Percentiles rank a stretch among this genome's conserved stretches.
phyloP scores from a whole-genome alignment of 2,113 vertebrate species.

The Lethenteron reissneri region DNA sequence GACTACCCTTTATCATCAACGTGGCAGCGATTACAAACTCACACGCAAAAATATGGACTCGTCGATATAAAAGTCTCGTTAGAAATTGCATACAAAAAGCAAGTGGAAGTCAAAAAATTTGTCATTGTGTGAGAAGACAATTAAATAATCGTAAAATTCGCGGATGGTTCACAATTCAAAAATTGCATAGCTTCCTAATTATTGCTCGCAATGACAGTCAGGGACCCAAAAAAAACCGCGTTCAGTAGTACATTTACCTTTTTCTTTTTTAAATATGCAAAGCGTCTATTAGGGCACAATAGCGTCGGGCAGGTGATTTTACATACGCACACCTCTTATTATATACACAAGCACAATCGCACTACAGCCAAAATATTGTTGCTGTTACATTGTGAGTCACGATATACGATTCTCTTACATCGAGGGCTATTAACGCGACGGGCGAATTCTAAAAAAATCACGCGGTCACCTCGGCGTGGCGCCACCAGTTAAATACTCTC shows the following conservation, averaged over 20 bases:
- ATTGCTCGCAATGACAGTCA: slow-evolving; percentile 64
- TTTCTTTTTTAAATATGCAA: slow-evolving; percentile 16
- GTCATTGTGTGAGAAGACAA: slow-evolving; percentile 72
- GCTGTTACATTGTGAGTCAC: no score
- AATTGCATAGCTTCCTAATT: slow-evolving; percentile 95
- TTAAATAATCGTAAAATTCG: slow-evolving; percentile 61
- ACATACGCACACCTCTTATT: slow-evolving; percentile 23
- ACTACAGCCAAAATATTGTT: no score
- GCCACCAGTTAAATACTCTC: no score
- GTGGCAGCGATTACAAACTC: no score
- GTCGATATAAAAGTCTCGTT: slow-evolving; percentile 66
- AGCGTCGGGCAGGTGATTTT: slow-evolving; percentile 24
- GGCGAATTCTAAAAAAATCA: no score
- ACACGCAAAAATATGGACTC: slow-evolving; percentile 38
- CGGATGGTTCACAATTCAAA: slow-evolving; percentile 47
- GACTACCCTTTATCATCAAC: no score
- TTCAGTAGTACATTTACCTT: slow-evolving; percentile 22
- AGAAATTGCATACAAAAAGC: slow-evolving; percentile 77
- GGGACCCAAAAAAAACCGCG: slow-evolving; percentile 38
- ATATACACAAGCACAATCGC: no score
- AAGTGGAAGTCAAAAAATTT: slow-evolving; percentile 60
- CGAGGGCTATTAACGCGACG: no score
- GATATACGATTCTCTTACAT: no score
- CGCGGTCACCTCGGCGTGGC: no score
- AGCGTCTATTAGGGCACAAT: slow-evolving; percentile 26